Evolutionary conservation across 2,888 invertebrate genomes (phyloP), one percentile per base, ranked within the genome.

Genomic region (Phortica okadai): DNA sequence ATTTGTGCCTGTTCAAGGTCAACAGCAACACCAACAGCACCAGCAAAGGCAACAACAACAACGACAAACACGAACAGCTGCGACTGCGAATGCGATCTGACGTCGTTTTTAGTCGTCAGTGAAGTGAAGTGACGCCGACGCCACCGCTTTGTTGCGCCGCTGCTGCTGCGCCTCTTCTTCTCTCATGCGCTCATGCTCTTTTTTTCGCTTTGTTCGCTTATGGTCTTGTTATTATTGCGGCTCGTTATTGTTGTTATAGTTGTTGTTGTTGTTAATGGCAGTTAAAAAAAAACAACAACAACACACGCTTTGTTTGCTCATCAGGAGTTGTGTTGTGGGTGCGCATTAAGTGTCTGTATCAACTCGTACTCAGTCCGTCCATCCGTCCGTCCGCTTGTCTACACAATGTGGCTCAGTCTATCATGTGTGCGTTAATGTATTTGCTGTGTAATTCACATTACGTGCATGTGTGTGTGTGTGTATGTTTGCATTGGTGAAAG

Each of bases 1-100:
- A 6, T 62, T 62, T 25, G 25, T 25, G 62, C 62, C 62, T 62
- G 62, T 25, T 62, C 62, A 62, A 62, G 62, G 62, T 62, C 62
- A 62, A 62, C 62, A 62, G 62, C 62, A 25, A 25, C n/a, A 62
- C 16, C 21, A 62, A 21, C 7, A 16, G 21, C 25, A 21, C 6
- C 21, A 59, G 16, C 8, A n/a, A 16, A 16, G 4, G 16, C 62
- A 56, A 16, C 16, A 56, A 56, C 14, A 62, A 62, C 25, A 62
- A 62, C 62, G 25, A 11, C 10, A 62, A 62, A 62, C 25, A 25
- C 16, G 10, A 62, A 50, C 50, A 50, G 50, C 50, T 50, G 50
- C 50, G 14, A 50, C 33, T 33, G 33, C 33, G 14, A 50, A 14
- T 50, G 50, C 14, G 50, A 50, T 50, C 50, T 8, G 50, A 50